Conservation (phyloP, 2,113 vertebrate species). For the Ophiodon elongatus region DNA sequence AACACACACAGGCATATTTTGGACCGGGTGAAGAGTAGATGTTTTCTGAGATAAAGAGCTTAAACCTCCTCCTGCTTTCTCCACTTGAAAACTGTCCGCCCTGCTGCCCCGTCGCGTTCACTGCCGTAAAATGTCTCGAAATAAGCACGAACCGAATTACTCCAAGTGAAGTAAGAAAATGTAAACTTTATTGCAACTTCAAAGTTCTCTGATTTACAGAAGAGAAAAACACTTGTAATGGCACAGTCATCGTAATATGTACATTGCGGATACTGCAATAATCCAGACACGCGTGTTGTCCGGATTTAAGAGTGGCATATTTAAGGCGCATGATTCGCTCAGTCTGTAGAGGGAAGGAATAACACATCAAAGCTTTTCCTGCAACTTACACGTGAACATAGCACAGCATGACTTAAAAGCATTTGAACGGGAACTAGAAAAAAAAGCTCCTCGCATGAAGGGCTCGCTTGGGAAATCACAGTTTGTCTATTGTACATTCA, state of each 20-base stretch:
- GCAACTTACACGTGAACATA: conserved; percentile 55
- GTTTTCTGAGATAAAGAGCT: not conserved
- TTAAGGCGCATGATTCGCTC: conserved; percentile 61
- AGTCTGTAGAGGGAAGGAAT: conserved; percentile 64
- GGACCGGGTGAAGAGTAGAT: not conserved
- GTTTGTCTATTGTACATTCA: conserved; percentile 79
- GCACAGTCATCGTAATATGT: conserved; percentile 82
- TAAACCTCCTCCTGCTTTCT: not conserved
- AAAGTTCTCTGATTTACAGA: conserved; percentile 81
- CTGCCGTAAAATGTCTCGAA: not conserved
- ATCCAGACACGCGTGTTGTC: conserved; percentile 60
- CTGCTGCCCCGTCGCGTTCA: not conserved
- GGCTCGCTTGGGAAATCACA: conserved; percentile 76
- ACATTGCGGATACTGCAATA: conserved; percentile 77
- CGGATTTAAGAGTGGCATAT: conserved; percentile 68
- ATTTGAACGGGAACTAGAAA: conserved; percentile 44
- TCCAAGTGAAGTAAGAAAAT: conserved; percentile 81
- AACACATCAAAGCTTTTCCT: conserved; percentile 66
- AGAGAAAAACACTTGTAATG: conserved; percentile 78
- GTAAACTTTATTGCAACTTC: conserved; percentile 87
- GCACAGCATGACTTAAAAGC: conserved; percentile 66
- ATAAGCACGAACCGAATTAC: conserved; percentile 10
- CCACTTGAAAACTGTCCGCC: not conserved
- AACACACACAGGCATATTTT: not conserved
- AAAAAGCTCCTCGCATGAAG: conserved; percentile 59